Base-by-base conservation (phyloP, 2,797 vertebrate genomes). In the Pipistrellus nathusii region DNA sequence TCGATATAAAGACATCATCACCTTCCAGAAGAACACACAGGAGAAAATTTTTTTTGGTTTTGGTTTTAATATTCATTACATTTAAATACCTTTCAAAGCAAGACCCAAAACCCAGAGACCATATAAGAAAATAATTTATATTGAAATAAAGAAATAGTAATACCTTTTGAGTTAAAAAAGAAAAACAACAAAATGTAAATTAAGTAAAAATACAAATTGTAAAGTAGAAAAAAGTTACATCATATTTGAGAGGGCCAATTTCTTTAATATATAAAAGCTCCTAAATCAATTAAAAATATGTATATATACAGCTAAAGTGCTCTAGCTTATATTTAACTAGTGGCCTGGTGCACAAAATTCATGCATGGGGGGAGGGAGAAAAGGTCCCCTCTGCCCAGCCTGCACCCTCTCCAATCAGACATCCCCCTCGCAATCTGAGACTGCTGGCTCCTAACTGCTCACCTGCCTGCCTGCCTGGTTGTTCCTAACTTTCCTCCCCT, bases 151-250 rank as follows among this genome's bases (percentile, higher is more conserved):
- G 44, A 59, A 77, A 59, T n/a, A 27, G 41, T 68, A 44, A 64
- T 20, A 57, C 77, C 7, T 89, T 68, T 7, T 21, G 41, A 8
- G 5, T 75, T 14, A 84, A 91, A 77, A 88, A 83, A 48, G 32
- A 48, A 41, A 68, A 71, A 30, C 2, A 14, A 44, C 4, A 81
- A 81, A 81, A 48, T n/a, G 91, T 41, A 66, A 72, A 55, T 5
- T 10, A 89, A 81, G 30, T 55, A 41, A 90, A 93, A 93, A 94
- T 78, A 93, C 9, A 59, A 85, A 89, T 85, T 85, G 13, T 3
- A 69, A 89, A 85, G 32, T 14, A 73, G 51, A 23, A 87, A 78
- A 82, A 89, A 69, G 23, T 48, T 69, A 17, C 11, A 66, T 44
- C 44, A 77, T 51, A 91, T 93, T 92, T 77, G 27, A 86, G 82